A percentile compares a stretch with the other conserved stretches of the same genome.
These are phyloP conservation scores for Myanophis thanlyinensis DNA, from an alignment of 2,113 vertebrate genomes.

Conservation along the genomic window DNA sequence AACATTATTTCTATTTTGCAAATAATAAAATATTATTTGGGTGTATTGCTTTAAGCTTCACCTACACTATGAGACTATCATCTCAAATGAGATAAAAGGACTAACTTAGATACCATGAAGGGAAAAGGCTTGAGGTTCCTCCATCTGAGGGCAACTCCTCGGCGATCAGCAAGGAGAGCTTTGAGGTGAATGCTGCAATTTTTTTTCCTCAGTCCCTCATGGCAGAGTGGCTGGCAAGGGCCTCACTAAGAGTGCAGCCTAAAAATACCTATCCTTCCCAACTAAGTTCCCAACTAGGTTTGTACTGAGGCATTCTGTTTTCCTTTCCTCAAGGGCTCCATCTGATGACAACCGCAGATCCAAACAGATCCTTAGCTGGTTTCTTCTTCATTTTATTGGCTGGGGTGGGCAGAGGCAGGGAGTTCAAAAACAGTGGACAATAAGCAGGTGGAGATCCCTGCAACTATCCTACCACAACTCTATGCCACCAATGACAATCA, in stretches of 20 bases:
- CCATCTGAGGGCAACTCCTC: neutral
- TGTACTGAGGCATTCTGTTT: neutral
- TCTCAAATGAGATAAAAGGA: neutral
- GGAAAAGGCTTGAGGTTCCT: neutral
- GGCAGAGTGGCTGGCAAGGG: neutral
- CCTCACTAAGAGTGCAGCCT: neutral
- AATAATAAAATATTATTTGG: neutral
- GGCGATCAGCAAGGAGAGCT: neutral
- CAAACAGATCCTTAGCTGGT: neutral
- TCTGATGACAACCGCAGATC: neutral
- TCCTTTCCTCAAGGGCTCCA: neutral
- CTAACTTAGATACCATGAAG: neutral
- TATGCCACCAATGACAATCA: neutral
- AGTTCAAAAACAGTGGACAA: neutral
- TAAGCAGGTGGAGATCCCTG: neutral
- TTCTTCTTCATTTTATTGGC: neutral
- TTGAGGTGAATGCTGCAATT: neutral
- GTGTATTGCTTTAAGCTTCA: neutral
- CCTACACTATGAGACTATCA: neutral
- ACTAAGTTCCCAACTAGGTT: neutral
- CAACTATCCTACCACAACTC: neutral
- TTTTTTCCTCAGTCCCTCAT: neutral
- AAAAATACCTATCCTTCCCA: neutral
- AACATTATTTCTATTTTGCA: neutral
- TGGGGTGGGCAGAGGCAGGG: neutral